Evolutionary conservation across 2,113 vertebrate species (phyloP).

Genomic region (Channa maculata): DNA sequence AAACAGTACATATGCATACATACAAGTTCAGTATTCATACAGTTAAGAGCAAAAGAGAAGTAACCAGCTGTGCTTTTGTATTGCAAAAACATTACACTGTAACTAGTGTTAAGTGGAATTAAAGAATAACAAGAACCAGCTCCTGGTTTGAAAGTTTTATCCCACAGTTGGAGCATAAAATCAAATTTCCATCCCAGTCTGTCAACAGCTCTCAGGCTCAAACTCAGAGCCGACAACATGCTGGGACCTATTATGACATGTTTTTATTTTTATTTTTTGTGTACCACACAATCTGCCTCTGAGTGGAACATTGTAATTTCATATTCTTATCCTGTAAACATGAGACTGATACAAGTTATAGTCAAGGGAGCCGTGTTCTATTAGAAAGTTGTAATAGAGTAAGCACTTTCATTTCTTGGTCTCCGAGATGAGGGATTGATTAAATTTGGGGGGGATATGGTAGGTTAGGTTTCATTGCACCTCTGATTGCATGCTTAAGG

Average conservation of each 20-base stretch:
- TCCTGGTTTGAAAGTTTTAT: background rate
- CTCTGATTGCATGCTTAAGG: slow-evolving; percentile 63
- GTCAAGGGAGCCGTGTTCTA: background rate
- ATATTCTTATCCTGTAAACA: background rate
- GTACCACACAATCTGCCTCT: background rate
- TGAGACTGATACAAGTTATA: background rate
- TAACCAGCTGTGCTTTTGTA: no score
- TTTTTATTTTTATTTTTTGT: background rate
- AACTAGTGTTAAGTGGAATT: no score
- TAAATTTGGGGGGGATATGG: slow-evolving; percentile 48
- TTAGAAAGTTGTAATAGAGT: background rate
- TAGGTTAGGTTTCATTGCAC: slow-evolving; percentile 64
- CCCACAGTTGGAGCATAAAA: background rate
- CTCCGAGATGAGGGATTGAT: slow-evolving; percentile 34
- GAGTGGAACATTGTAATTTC: background rate
- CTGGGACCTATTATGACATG: background rate
- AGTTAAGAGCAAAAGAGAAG: no score
- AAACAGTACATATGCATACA: no score
- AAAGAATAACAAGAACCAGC: no score
- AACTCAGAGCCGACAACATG: background rate
- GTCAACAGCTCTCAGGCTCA: background rate
- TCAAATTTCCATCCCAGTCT: background rate
- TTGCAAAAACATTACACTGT: no score
- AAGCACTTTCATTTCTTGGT: slow-evolving; percentile 24
- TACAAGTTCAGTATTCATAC: no score